Base-by-base conservation (phyloP, 2,113 vertebrate species). In the Malurus cyaneus region DNA sequence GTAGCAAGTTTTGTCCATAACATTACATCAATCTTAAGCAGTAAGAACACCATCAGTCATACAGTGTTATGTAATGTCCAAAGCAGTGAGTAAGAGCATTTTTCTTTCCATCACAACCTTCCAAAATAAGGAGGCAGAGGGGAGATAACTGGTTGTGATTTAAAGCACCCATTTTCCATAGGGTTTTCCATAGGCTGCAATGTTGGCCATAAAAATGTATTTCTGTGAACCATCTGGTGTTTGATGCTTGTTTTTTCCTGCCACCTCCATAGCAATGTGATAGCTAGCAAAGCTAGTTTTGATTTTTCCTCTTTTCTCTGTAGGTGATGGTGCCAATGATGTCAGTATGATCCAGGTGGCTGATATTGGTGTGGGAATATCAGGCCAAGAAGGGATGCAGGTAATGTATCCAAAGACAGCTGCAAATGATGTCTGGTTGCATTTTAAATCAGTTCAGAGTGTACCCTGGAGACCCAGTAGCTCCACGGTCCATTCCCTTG, bases 341-440 rank as follows among this genome's bases (percentile, higher is more conserved):
- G 98, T 99, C 54, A 98, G 98, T 74, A 99, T 99, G 98, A 98
- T 99, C 91, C 98, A 99, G 50, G 96, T 98, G 79, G 98, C 98
- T 79, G 97, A 99, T 77, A 94, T 92, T 31, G 98, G 98, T 46
- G 95, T 99, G 61, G 98, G 98, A 34, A 98, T 99, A 92, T 98
- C 97, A 0, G 98, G 98, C 62, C 98, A 98, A 96, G 98, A 99
- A 96, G 98, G 98, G 96, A 98, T 99, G 98, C 98, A 99, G 98
- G 98, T 99, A 97, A 28, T 50, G 34, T 80, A 36, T 52, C 56
- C 46, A 61, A 60, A 86, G 73, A 32, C 56, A 81, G 62, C 62
- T 86, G 81, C 44, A 88, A 78, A 54, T 82, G 14, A 34, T 14
- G n/a, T 69, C 34, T 52, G 20, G 88, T 66, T 72, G 34, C 29